Evolutionary conservation across 2,888 invertebrate species (phyloP).

Genomic region (Merodon equestris): DNA sequence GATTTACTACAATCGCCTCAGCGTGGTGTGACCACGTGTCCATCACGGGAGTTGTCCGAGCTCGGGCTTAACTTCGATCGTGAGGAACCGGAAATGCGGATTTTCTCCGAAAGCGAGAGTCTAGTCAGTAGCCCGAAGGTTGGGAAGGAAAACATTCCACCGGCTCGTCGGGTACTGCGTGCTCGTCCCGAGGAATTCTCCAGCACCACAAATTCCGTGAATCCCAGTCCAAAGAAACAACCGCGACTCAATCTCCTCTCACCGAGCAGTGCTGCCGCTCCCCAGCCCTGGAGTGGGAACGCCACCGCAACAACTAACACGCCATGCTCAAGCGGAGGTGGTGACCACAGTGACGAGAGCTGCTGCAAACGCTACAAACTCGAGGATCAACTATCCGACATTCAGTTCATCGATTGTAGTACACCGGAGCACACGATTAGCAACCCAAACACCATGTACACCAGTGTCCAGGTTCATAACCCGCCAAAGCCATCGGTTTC

Average conservation of each 20-base stretch:
- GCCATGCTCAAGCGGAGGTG: constrained; percentile 43
- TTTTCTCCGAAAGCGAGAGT: constrained; percentile 93
- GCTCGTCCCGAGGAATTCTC: constrained; percentile 81
- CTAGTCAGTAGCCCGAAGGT: constrained; percentile 82
- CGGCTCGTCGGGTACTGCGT: constrained; percentile 80
- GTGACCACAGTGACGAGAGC: constrained; percentile 78
- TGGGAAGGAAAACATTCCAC: constrained; percentile 79
- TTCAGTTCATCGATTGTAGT: constrained; percentile 90
- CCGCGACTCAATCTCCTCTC: constrained; percentile 79
- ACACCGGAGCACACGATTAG: constrained; percentile 83
- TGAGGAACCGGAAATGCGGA: constrained; percentile 91
- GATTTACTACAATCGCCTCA: constrained; percentile 81
- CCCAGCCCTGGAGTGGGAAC: constrained; percentile 53
- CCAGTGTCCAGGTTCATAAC: constrained; percentile 78
- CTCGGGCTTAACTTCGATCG: constrained; percentile 90
- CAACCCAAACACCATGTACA: constrained; percentile 75
- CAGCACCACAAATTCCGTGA: constrained; percentile 80
- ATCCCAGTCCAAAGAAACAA: constrained; percentile 83
- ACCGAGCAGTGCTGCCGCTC: constrained; percentile 74
- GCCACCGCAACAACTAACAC: constrained; percentile 25
- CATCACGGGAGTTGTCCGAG: constrained; percentile 87
- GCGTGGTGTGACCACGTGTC: constrained; percentile 76
- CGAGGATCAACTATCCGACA: constrained; percentile 88
- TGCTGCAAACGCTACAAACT: constrained; percentile 84
- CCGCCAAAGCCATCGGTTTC: constrained; percentile 73